A percentile compares a stretch with the other conserved stretches of the same genome.
Evolutionary conservation across 2,888 invertebrate genomes (phyloP).

Genomic region (Podabrus alpinus): DNA sequence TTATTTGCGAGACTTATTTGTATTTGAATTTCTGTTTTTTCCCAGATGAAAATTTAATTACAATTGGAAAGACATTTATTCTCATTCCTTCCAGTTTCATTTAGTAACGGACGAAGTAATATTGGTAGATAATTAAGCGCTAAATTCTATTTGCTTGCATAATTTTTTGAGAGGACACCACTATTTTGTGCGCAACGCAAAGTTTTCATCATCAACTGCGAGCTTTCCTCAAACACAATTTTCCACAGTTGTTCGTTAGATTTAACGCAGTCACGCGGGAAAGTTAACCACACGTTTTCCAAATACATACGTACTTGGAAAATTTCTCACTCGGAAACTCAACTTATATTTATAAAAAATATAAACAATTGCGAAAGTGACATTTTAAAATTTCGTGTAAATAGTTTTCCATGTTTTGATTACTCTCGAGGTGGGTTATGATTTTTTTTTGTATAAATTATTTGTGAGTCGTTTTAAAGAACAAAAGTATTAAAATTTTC

Average conservation of each 20-base stretch:
- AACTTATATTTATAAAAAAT: neutral
- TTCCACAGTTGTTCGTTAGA: constrained; percentile 1
- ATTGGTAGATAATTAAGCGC: neutral
- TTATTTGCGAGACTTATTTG: too few species aligned
- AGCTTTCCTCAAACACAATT: constrained; percentile 12
- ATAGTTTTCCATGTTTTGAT: neutral
- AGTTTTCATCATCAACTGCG: constrained; percentile 19
- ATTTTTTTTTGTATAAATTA: neutral
- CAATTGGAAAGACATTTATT: neutral
- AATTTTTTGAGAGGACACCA: neutral
- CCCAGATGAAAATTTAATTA: neutral
- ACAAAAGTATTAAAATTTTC: neutral
- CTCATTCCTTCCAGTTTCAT: neutral
- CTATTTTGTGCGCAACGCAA: constrained; percentile 19
- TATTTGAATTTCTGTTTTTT: neutral
- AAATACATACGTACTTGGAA: neutral
- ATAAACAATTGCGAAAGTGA: neutral
- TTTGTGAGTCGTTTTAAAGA: neutral
- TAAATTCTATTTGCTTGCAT: neutral
- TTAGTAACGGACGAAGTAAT: neutral
- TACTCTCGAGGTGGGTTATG: neutral
- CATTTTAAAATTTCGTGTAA: neutral
- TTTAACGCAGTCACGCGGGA: neutral
- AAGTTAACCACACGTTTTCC: neutral
- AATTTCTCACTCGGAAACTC: neutral